Evolutionary conservation across 64 coral and sea anemone species (phyloP), one percentile per base, ranked within the genome.

Genomic region (Trachythela sp.): DNA sequence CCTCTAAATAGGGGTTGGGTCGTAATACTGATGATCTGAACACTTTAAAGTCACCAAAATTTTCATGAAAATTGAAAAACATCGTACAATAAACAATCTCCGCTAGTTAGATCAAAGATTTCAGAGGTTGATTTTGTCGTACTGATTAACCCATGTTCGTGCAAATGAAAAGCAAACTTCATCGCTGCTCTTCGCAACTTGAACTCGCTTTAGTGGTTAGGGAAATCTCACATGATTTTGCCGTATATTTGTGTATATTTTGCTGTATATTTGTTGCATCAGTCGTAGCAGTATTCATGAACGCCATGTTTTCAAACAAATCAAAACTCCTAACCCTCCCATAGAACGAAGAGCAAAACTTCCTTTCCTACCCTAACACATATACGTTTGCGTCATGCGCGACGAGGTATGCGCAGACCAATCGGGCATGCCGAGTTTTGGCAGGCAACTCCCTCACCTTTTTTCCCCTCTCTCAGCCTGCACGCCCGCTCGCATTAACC

Each of bases 1-100:
- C 85, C 11, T 72, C 1, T 26, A 72, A 72, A 72, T 31, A 72
- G 13, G 29, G 33, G 68, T 72, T 72, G 0, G 2, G 54, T 77
- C 68, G 41, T 36, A 87, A 87, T 20, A 77, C 35, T 39, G 90
- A 77, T 30, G 85, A 39, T 56, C 90, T 76, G n/a, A 72, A 52
- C 32, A 87, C 43, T 77, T 40, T 80, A 48, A 91, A 48, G 13
- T 38, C 13, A 43, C 58, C 41, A 51, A 91, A 85, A 29, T 67
- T 37, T n/a, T 80, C 30, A 26, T 77, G 85, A 18, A 91, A 72
- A 1, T 11, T 30, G 2, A 72, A 72, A 72, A 72, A 72, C 68
- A 72, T 72, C 32, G 68, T 72, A 72, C 68, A 72, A 72, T 30
- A 24, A 13, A 72, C 68, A 26, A 72, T 72, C 68, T 26, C 32